Base-by-base conservation (phyloP, 2,113 vertebrate species). In the Chloropsis cyanopogon region DNA sequence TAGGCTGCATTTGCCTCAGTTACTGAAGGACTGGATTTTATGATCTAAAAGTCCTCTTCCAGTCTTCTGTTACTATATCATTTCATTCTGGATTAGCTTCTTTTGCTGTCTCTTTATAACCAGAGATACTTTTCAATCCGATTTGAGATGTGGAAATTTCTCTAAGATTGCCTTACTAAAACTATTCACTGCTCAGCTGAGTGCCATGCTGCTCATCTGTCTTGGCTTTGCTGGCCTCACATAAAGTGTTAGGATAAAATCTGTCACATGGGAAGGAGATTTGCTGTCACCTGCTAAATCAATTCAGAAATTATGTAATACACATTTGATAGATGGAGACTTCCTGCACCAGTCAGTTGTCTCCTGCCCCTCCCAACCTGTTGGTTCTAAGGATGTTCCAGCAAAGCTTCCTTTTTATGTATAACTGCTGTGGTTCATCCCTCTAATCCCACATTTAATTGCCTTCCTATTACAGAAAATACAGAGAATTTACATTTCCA, bases 161-260 rank as follows among this genome's bases (percentile, higher is more conserved):
- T 91, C 71, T 71, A 46, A 83, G 95, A 97, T 86, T 93, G 82
- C 90, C 80, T 88, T 24, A 71, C 76, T 86, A 66, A 73, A 86
- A 26, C 60, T 13, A 16, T 46, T 93, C 64, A 56, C 68, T 91
- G 75, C 66, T 82, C 71, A 66, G 59, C 12, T 70, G 79, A 90
- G 66, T 22, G 71, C 76, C 31, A 25, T 1, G 0, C 56, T 52
- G 31, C 85, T 91, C 93, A 86, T 83, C 82, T 59, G 68, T 84
- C 90, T 68, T 52, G 82, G 56, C 44, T 86, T 81, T 61, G 68
- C 90, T 26, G 14, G 18, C 49, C 80, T 93, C 77, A 37, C 22
- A 23, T 17, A 47, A 68, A 63, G 72, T 14, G 41, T 52, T 26
- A 33, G 72, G 69, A 83, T 63, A 83, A 84, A 64, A 89, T 57